Conservation (phyloP, 2,797 vertebrate genomes). For the Pagetopsis macropterus region DNA sequence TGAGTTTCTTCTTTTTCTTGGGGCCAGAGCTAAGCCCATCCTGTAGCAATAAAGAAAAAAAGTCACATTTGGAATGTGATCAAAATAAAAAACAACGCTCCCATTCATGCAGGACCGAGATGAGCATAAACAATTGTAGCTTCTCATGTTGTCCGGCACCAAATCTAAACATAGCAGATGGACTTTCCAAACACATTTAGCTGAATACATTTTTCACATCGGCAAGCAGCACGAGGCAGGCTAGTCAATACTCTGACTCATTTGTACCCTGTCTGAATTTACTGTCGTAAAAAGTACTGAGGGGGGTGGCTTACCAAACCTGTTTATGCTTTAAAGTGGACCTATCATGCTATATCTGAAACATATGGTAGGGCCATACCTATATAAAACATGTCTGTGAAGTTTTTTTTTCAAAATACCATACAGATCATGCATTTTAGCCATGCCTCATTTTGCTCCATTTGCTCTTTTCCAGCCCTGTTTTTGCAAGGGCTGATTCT, state of each 20-base stretch:
- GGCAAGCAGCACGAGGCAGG: slow-evolving; percentile 28
- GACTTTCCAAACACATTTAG: slow-evolving; percentile 37
- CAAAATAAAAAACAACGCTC: slow-evolving; percentile 23
- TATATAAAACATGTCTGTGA: no score
- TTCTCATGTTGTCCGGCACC: background rate
- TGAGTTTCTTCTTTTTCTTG: slow-evolving; percentile 84
- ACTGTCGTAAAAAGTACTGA: no score
- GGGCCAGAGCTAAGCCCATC: slow-evolving; percentile 65
- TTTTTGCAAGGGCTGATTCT: no score
- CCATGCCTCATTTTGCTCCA: no score
- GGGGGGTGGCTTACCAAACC: slow-evolving; percentile 12
- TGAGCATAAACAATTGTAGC: slow-evolving; percentile 5
- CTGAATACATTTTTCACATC: slow-evolving; percentile 41
- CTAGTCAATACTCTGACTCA: slow-evolving; percentile 21
- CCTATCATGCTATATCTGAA: no score
- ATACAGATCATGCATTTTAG: no score
- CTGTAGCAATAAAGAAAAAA: slow-evolving; percentile 54
- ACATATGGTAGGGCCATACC: no score
- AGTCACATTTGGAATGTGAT: slow-evolving; percentile 2
- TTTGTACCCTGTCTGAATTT: no score
- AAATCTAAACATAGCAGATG: slow-evolving; percentile 27
- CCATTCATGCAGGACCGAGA: slow-evolving; percentile 17
- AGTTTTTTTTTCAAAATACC: no score
- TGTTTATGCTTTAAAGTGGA: background rate
- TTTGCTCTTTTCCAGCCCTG: no score